Base-by-base conservation (phyloP, 92 coral and sea anemone species). In the Nematostella vectensis region DNA sequence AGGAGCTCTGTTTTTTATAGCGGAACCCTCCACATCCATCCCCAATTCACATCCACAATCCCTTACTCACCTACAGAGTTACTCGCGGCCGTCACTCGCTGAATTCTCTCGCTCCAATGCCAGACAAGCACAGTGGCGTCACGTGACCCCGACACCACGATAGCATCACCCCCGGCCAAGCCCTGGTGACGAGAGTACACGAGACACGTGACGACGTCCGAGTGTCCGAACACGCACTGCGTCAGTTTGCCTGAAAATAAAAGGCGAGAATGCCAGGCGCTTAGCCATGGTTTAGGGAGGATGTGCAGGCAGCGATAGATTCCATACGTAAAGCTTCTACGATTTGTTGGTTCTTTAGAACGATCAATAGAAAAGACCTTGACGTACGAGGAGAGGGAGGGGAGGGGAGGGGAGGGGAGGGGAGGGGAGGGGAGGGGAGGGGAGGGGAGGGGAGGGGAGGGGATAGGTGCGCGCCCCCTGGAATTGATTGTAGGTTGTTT, bases 81-180 rank as follows among this genome's bases (percentile, higher is more conserved):
- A 62, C 79, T 81, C 28, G 77, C 68, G 23, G 82, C 74, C 3
- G 82, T 64, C 10, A 89, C 76, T 57, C 91, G 68, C 55, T 89
- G 97, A 43, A 57, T 47, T 19, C 88, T 75, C 21, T 72, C 91
- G 29, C 68, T 89, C 97, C 97, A 89, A 52, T 87, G 81, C 97
- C 97, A 89, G 24, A 89, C 97, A 42, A 89, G 68, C 44, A 89
- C 80, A 10, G 97, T 89, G 25, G 95, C 95, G 59, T 89, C 97
- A 74, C 97, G 97, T 70, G 97, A 89, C 25, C 97, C 97, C 17
- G 99, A 93, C 25, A 82, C 96, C 29, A 93, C 85, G 24, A 82
- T 53, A 42, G 88, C 96, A 27, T 83, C 83, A 22, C 85, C 82
- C 25, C 95, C 89, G 18, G 81, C 67, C 31, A 88, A 71, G 43